phyloP scores from a whole-genome alignment of 2,888 invertebrate genomes.

The Rapana venosa region DNA sequence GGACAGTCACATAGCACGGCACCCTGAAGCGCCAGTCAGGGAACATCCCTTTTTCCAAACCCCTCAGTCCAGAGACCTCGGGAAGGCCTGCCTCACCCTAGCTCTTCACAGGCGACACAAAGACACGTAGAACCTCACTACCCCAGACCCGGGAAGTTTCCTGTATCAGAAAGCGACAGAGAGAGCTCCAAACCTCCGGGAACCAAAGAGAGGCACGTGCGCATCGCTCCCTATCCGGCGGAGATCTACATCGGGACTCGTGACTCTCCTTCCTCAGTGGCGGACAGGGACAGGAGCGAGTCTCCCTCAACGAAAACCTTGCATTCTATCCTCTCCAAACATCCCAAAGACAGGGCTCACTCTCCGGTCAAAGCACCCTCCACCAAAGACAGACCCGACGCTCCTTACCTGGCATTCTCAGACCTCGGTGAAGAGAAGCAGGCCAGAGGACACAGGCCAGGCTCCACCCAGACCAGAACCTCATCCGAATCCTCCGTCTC shows the following conservation, averaged over 20 bases:
- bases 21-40: neutral
- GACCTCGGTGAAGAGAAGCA: neutral
- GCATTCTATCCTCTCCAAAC: conserved; percentile 28
- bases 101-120: neutral
- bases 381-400: neutral
- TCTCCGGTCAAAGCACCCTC: neutral
- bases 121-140: neutral
- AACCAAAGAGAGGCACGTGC: neutral
- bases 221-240: conserved; percentile 6
- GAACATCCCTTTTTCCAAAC: neutral
- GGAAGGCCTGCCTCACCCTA: neutral
- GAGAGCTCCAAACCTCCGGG: neutral
- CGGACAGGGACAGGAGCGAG: conserved; percentile 13
- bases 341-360: conserved; percentile 12
- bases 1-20: neutral
- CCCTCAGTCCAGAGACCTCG: neutral
- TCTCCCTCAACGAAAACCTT: neutral
- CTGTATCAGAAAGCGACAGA: conserved; percentile 24
- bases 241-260: conserved; percentile 11
- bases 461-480: neutral
- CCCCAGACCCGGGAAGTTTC: neutral
- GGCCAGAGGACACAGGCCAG: neutral
- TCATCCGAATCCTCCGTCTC: neutral
- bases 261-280: neutral
- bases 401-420: neutral